Base-by-base conservation (phyloP, 2,113 vertebrate genomes). In the Hoplias malabaricus region DNA sequence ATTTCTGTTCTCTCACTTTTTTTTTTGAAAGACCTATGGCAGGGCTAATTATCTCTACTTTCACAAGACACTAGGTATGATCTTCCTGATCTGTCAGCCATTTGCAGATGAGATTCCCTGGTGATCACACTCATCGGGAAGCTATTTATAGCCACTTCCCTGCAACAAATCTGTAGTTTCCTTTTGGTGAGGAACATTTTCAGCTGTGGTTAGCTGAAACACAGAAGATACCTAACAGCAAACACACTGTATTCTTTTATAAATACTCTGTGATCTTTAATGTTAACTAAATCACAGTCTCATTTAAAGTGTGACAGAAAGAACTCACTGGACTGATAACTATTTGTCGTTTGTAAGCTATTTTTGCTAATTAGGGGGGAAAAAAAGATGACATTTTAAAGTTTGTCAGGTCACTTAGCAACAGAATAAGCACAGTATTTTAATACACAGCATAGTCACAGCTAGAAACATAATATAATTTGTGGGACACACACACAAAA, bases 111-210 rank as follows among this genome's bases (percentile, higher is more conserved):
- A 70, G 66, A 23, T 50, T 80, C 63, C 66, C 59, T 46, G 29
- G 50, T 61, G 77, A 80, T 80, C 77, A 62, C 78, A 57, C 59
- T 78, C 69, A 70, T 70, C 70, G 63, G 29, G 23, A 10, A 36
- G 34, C 36, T 83, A 79, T 72, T 75, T 63, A 76, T 76, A 62
- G 42, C 27, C 11, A 11, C 21, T 56, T 75, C 42, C 46, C 31
- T 40, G 33, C 42, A 50, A 56, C 36, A 29, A 75, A 63, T 43
- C 16, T 74, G 78, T 21, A 36, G 69, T 69, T 73, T 34, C 65
- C 34, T 31, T 46, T 72, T 65, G 54, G 40, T 53, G 62, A 34
- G 25, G 61, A 54, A 50, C 42, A 23, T 16, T 65, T 73, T 46
- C 72, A 53, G 42, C 57, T 23, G 34, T 38, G n/a, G 48, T 54